Evolutionary conservation across 2,797 vertebrate genomes (phyloP), one percentile per base, ranked within the genome.

Genomic region (Oryzias dopingdopingensis): DNA sequence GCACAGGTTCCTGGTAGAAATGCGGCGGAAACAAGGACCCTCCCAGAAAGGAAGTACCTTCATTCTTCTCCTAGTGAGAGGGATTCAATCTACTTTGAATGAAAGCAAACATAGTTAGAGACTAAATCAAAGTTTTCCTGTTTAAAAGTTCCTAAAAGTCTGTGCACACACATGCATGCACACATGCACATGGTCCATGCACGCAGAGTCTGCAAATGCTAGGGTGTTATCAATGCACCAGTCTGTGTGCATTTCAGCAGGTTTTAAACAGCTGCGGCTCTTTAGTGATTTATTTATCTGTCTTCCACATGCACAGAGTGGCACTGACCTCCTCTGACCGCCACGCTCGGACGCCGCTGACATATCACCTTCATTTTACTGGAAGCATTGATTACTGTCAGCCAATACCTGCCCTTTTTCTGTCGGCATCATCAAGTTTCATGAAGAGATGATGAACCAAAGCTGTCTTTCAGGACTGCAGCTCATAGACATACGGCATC

Each of bases 371-470:
- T 57, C 74, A 66, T 32, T 67, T 83, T 76, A 66, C 51, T 49
- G 54, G 76, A 63, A 46, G 41, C 59, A 80, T 71, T 42, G 83
- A 86, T 84, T 83, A 59, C 64, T 52, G 57, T 70, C 73, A 70
- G 67, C 77, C 70, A 74, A 67, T 84, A 76, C 62, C 68, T 76
- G 68, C 41, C 66, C 75, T 68, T 67, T 32, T 76, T 62, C 70
- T 75, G 73, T 83, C 59, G 72, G 69, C 75, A 78, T 83, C 76
- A 69, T 85, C 77, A 53, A 67, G 56, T 76, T 84, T 72, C 69
- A 83, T 67, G 72, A 81, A 72, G 72, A 72, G 59, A 73, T 80
- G 76, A 82, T 70, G 63, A 79, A 61, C 6, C 42, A 16, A 49
- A 26, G 1, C 61, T 15, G 57, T 61, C 50, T 59, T 63, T 42